phyloP scores from a whole-genome alignment of 2,797 vertebrate genomes.

The Acanthurus lineatus region DNA sequence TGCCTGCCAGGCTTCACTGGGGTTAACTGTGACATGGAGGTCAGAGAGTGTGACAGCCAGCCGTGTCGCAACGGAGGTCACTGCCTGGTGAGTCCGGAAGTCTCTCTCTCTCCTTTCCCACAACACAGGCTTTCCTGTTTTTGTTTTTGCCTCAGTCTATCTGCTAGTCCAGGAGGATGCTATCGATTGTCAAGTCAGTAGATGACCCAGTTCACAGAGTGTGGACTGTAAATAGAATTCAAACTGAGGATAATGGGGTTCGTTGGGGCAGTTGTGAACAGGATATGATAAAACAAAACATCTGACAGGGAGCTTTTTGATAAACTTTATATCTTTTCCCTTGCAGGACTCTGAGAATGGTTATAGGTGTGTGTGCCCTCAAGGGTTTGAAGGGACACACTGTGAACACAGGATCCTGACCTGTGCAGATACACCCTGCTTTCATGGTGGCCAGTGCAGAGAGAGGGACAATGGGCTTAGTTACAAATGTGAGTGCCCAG shows the following conservation, averaged over 20 bases:
- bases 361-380: conserved; percentile 92
- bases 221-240: conserved; percentile 80
- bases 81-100: conserved; percentile 92
- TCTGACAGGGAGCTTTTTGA: conserved; percentile 52
- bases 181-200: conserved; percentile 82
- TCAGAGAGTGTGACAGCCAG: conserved; percentile 95
- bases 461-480: conserved; percentile 89
- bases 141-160: conserved; percentile 85
- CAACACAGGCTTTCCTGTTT: conserved; percentile 88
- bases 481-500: conserved; percentile 92
- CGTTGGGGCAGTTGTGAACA: conserved; percentile 57
- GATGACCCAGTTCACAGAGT: conserved; percentile 85
- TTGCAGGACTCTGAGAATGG: conserved; percentile 90
- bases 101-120: conserved; percentile 84
- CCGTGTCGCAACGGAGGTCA: conserved; percentile 95
- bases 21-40: conserved; percentile 92
- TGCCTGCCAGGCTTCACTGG: conserved; percentile 94
- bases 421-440: conserved; percentile 93
- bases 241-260: conserved; percentile 71
- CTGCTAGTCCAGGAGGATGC: conserved; percentile 83
- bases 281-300: conserved; percentile 68
- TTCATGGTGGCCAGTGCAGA: conserved; percentile 93
- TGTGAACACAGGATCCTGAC: conserved; percentile 93
- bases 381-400: conserved; percentile 91
- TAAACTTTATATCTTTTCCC: conserved; percentile 54